Conservation (phyloP, 2,113 vertebrate genomes). For the Natator depressus region DNA sequence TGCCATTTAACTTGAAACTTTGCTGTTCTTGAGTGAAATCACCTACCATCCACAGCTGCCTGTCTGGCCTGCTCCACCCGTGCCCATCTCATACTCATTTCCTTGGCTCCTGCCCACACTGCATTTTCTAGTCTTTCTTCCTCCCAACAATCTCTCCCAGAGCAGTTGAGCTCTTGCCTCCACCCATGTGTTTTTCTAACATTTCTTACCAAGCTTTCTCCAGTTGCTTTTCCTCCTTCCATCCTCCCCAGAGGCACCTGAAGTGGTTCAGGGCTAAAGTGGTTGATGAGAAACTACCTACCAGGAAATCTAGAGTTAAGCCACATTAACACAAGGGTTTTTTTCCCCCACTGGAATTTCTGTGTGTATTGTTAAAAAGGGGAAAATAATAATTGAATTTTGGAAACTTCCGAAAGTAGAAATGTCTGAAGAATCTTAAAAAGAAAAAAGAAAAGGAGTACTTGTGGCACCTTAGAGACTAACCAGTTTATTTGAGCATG, state of each 20-base stretch:
- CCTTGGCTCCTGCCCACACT: not conserved
- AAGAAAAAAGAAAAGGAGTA: too few relatives aligned
- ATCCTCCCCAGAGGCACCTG: not conserved
- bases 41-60: not conserved
- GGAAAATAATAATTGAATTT: conserved; percentile 37
- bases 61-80: not conserved
- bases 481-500: too few relatives aligned
- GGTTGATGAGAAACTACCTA: not conserved
- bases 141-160: rapidly evolving
- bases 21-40: not conserved
- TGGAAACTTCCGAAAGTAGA: conserved; percentile 39
- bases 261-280: not conserved
- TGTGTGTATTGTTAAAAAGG: not conserved
- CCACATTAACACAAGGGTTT: not conserved
- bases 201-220: not conserved
- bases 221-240: not conserved
- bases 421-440: not conserved
- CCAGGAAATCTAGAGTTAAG: conserved; percentile 5
- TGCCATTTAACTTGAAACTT: not conserved
- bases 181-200: not conserved
- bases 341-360: not conserved
- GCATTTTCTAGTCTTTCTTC: not conserved
- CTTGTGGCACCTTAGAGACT: too few relatives aligned
- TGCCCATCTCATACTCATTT: not conserved
- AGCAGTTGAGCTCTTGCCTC: not conserved